A percentile compares a stretch with the other conserved stretches of the same genome.
These are phyloP conservation scores for Pitta sordida DNA, from an alignment of 2,113 vertebrate species.

Conservation along the genomic window DNA sequence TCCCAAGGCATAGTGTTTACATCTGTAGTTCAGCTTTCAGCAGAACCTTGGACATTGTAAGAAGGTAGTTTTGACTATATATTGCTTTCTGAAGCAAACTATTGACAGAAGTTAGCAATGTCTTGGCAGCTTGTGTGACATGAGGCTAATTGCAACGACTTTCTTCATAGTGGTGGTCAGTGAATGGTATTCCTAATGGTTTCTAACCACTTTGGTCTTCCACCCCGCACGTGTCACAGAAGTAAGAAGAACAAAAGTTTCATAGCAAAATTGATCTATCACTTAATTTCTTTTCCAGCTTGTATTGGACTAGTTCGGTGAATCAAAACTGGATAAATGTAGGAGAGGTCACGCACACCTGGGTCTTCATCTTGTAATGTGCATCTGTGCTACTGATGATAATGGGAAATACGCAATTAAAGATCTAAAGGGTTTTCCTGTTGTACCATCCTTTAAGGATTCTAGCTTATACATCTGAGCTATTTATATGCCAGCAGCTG, in stretches of 20 bases:
- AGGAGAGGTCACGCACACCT: background rate
- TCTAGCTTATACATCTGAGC: background rate
- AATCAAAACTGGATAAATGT: background rate
- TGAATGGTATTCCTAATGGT: background rate
- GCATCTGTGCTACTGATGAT: rapidly evolving
- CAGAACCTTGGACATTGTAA: rapidly evolving
- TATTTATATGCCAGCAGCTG: background rate
- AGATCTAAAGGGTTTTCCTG: background rate
- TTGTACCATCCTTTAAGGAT: background rate
- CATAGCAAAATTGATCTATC: background rate
- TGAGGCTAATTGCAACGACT: background rate
- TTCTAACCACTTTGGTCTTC: background rate
- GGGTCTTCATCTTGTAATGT: background rate
- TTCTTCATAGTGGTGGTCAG: rapidly evolving
- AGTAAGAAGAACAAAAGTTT: background rate
- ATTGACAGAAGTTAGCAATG: background rate
- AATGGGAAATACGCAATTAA: background rate
- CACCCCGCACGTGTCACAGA: background rate
- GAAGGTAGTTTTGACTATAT: background rate
- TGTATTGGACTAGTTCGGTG: background rate
- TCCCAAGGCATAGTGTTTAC: background rate
- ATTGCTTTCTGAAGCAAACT: background rate
- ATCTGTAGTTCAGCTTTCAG: background rate
- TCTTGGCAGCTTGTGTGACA: background rate
- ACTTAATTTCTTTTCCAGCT: background rate